Evolutionary conservation across 2,797 vertebrate genomes (phyloP).

Genomic region (Sphenodon punctatus): DNA sequence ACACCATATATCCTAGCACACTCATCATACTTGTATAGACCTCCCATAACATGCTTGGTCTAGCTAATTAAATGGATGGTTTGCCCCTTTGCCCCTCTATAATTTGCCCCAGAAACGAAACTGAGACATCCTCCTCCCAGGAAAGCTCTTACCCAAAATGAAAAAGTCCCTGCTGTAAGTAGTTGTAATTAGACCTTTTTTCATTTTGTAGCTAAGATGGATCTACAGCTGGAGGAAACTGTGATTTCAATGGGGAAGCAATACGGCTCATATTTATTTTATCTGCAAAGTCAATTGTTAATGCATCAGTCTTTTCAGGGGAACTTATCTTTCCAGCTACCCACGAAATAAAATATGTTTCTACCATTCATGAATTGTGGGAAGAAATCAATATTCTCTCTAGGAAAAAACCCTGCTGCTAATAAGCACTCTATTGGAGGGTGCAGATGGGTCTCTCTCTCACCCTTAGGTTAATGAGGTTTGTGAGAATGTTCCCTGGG

Average conservation of each 20-base stretch:
- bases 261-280: not conserved
- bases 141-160: not conserved
- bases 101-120: not conserved
- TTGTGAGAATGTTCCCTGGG: not conserved
- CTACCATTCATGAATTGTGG: not conserved
- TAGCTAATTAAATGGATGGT: too few relatives aligned
- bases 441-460: too few relatives aligned
- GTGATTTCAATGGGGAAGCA: not conserved
- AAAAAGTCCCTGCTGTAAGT: not conserved
- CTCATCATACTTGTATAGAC: not conserved
- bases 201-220: not conserved
- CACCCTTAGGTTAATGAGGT: not conserved
- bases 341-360: not conserved
- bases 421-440: not conserved
- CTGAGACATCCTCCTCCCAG: not conserved
- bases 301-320: not conserved
- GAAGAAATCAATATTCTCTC: constrained; percentile 1
- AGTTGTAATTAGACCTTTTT: not conserved
- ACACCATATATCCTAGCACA: not conserved
- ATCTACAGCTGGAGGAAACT: not conserved
- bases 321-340: not conserved
- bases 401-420: not conserved
- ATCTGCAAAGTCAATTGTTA: not conserved
- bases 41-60: too few relatives aligned
- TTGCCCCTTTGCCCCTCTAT: too few relatives aligned